Percentiles rank a stretch among this genome's conserved stretches.
These are phyloP conservation scores for Platorchestia sp. DNA, from an alignment of 1,140 invertebrate genomes.

Conservation along the genomic window DNA sequence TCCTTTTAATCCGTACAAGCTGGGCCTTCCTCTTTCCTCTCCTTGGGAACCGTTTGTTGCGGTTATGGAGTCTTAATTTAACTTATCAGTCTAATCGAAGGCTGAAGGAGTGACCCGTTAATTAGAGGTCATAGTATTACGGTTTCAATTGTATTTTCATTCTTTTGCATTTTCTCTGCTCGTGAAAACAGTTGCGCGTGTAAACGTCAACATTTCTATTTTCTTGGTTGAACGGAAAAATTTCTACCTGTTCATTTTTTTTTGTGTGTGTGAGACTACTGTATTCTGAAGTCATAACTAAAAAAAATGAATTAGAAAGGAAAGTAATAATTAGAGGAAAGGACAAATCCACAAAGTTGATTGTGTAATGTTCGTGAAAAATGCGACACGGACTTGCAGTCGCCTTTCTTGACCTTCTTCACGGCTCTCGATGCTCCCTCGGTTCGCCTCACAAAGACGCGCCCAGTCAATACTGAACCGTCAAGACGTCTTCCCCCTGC, in stretches of 20 bases:
- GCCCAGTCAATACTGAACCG: not conserved
- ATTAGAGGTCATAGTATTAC: too few species aligned
- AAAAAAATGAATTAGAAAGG: not conserved
- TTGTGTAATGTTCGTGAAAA: not conserved
- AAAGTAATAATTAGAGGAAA: not conserved
- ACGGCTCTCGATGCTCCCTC: not conserved
- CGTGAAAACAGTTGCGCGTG: too few species aligned
- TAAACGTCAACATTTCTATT: too few species aligned
- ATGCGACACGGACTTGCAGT: not conserved
- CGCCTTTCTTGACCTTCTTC: not conserved
- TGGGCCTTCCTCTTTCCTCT: too few species aligned
- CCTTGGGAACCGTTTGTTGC: too few species aligned
- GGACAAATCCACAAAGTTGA: not conserved
- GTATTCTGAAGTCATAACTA: not conserved
- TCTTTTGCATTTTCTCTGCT: too few species aligned
- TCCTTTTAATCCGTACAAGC: too few species aligned
- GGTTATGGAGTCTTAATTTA: too few species aligned
- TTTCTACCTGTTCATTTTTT: not conserved
- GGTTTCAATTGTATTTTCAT: too few species aligned
- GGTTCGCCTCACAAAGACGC: not conserved
- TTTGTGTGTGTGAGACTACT: not conserved
- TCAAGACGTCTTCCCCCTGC: not conserved
- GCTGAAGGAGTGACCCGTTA: too few species aligned
- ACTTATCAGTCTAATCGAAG: too few species aligned
- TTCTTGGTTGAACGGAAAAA: too few species aligned